phyloP scores from a whole-genome alignment of 2,797 vertebrate genomes.

The Sebastes alutus region DNA sequence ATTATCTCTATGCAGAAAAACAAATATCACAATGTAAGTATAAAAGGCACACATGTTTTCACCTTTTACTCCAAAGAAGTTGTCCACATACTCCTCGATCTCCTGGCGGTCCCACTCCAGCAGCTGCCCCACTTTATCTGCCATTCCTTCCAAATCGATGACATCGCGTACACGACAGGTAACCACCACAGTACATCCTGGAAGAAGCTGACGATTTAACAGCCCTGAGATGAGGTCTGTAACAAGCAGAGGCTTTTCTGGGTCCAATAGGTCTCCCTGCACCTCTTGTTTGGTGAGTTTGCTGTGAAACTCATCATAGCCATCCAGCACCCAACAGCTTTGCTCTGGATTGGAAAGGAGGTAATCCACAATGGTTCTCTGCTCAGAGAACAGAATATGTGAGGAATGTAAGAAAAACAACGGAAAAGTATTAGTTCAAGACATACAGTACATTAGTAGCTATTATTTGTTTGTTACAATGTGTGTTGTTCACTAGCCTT shows the following conservation, averaged over 20 bases:
- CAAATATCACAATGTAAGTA: not conserved
- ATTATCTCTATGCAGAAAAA: not conserved
- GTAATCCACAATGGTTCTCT: conserved; percentile 78
- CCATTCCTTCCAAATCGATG: conserved; percentile 70
- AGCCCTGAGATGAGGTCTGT: conserved; percentile 85
- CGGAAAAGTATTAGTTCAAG: not conserved
- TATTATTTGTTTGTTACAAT: not conserved
- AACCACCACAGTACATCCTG: conserved; percentile 87
- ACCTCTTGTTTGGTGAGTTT: conserved; percentile 42
- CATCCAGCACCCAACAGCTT: conserved; percentile 91
- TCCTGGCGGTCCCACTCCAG: conserved; percentile 82
- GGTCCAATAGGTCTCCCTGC: conserved; percentile 9
- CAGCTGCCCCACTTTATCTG: conserved; percentile 81
- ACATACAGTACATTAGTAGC: not conserved
- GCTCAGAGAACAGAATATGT: conserved; percentile 15
- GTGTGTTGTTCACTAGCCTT: not conserved
- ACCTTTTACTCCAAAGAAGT: conserved; percentile 82
- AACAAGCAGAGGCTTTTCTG: conserved; percentile 48
- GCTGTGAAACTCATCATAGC: conserved; percentile 88
- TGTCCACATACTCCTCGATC: conserved; percentile 83
- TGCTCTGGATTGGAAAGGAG: conserved; percentile 81
- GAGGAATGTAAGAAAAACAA: not conserved
- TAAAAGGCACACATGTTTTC: not conserved
- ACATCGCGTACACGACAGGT: conserved; percentile 86
- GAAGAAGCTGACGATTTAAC: conserved; percentile 84